phyloP scores from a whole-genome alignment of 1,140 invertebrate genomes.

The Saccostrea cuccullata region DNA sequence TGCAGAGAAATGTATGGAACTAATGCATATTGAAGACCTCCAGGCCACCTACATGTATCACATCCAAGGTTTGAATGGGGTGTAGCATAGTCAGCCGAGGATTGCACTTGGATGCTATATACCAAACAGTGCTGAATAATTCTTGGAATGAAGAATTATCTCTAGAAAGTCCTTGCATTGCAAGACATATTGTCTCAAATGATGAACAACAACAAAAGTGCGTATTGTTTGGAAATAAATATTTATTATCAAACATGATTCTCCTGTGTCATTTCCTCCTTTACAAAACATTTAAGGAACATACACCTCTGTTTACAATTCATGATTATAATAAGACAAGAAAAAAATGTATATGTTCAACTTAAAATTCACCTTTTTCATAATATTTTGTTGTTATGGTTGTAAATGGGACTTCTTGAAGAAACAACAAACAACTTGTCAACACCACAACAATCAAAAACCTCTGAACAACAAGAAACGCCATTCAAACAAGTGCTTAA shows the following conservation, averaged over 20 bases:
- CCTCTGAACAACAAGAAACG: slow-evolving; percentile 34
- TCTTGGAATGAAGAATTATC: no score
- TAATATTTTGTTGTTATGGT: background rate
- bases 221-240: slow-evolving; percentile 22
- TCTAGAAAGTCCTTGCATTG: no score
- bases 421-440: slow-evolving; percentile 31
- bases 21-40: no score
- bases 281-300: slow-evolving; percentile 1
- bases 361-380: background rate
- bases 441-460: slow-evolving; percentile 28
- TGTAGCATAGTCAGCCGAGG: no score
- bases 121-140: no score
- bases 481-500: slow-evolving; percentile 21
- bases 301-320: slow-evolving; percentile 6
- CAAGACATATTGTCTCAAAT: background rate
- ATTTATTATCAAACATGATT: slow-evolving; percentile 33
- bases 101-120: no score
- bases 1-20: no score
- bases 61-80: no score
- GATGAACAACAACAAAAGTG: background rate
- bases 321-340: slow-evolving; percentile 13
- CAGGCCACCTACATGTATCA: no score
- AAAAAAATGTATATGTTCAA: background rate
- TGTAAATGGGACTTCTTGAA: slow-evolving; percentile 14
- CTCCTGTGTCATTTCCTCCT: background rate